phyloP scores from a whole-genome alignment of 2,888 invertebrate genomes.

The Melikaiella ostensackeni region DNA sequence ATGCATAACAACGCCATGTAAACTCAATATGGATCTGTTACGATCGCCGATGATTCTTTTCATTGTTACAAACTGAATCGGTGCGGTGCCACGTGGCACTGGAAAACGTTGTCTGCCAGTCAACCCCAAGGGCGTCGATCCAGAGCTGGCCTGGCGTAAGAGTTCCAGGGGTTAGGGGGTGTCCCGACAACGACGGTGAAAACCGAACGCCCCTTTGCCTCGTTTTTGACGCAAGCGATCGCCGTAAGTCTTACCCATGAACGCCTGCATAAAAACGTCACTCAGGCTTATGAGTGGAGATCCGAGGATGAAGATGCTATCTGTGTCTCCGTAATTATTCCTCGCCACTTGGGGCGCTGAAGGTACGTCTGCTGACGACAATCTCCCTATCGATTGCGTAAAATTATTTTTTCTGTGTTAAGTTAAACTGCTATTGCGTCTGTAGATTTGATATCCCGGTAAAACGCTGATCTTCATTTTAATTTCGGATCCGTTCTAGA shows the following conservation, averaged over 20 bases:
- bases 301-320: constrained; percentile 59
- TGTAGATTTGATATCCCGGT: constrained; percentile 53
- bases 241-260: constrained; percentile 50
- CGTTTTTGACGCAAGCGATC: constrained; percentile 44
- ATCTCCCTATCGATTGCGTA: constrained; percentile 13
- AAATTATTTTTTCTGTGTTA: constrained; percentile 65
- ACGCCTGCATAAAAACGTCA: constrained; percentile 72
- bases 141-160: constrained; percentile 54
- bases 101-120: constrained; percentile 49
- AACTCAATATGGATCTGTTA: constrained; percentile 59
- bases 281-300: constrained; percentile 69
- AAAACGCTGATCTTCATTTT: too few species aligned
- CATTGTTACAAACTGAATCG: constrained; percentile 64
- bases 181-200: constrained; percentile 37
- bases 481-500: too few species aligned
- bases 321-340: constrained; percentile 41
- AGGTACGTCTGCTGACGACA: constrained; percentile 18
- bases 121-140: constrained; percentile 59
- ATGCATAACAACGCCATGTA: constrained; percentile 14
- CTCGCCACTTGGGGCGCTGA: constrained; percentile 23
- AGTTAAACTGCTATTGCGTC: constrained; percentile 63
- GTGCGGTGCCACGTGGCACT: constrained; percentile 71
- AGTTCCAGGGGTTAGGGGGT: constrained; percentile 49
- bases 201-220: constrained; percentile 56
- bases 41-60: constrained; percentile 64